Percentiles rank a stretch among this genome's conserved stretches.
Conservation (phyloP, 2,797 vertebrate genomes). For the Macropus fuliginosus region DNA sequence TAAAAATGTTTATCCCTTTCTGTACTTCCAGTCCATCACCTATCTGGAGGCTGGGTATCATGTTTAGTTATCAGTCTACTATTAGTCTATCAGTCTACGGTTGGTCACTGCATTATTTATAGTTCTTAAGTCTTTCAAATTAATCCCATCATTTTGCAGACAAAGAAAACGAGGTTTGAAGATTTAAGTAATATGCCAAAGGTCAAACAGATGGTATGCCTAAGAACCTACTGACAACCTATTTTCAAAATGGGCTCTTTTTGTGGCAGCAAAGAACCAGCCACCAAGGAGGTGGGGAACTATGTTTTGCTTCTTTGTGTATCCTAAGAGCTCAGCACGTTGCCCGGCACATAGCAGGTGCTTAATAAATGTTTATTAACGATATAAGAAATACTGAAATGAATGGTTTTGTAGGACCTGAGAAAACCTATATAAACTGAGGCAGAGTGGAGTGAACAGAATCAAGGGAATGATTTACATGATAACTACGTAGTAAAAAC, state of each 20-base stretch:
- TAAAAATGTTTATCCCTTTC: neutral
- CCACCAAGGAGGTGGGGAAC: neutral
- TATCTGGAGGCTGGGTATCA: neutral
- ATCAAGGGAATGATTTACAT: neutral
- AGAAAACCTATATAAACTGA: neutral
- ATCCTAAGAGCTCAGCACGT: no score
- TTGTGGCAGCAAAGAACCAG: neutral
- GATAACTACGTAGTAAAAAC: neutral
- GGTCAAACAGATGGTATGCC: neutral
- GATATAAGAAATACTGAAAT: neutral
- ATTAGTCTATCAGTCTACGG: no score
- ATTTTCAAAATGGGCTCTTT: neutral
- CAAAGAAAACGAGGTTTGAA: neutral
- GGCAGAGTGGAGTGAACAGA: neutral
- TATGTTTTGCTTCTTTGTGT: neutral
- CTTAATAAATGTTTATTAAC: neutral
- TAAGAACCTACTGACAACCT: neutral
- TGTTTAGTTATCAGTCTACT: no score
- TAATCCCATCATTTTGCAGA: no score
- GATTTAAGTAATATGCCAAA: neutral
- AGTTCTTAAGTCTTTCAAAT: no score
- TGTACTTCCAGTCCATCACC: neutral
- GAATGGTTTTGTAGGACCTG: neutral
- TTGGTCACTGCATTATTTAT: no score
- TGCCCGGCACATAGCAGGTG: no score